Conservation (phyloP, 2,113 vertebrate genomes). For the Cyanistes caeruleus region DNA sequence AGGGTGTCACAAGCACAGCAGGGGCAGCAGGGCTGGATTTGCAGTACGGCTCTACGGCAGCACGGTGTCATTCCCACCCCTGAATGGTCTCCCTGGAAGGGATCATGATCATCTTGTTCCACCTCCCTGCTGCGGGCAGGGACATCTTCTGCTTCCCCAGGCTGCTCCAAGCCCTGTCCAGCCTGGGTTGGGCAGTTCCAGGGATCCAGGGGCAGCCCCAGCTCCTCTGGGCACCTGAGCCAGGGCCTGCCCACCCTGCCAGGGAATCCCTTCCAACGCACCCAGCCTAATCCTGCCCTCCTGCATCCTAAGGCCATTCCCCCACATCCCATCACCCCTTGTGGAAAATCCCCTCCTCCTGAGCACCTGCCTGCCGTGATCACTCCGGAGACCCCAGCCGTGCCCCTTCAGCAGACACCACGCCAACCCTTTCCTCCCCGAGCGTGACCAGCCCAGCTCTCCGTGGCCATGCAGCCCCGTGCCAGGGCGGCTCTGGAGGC, state of each 20-base stretch:
- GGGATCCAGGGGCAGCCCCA: not conserved
- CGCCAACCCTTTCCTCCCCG: accelerated
- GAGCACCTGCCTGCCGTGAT: not conserved
- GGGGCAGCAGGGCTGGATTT: not conserved
- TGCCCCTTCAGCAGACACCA: not conserved
- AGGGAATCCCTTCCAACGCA: not conserved
- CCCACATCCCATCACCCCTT: not conserved
- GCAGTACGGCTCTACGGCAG: not conserved
- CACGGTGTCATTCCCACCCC: not conserved
- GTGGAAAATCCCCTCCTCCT: not conserved
- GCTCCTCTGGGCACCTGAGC: not conserved
- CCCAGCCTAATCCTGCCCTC: not conserved
- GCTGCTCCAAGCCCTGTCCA: not conserved
- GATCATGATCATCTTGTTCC: not conserved
- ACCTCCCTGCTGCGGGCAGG: not conserved
- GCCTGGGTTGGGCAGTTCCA: not conserved
- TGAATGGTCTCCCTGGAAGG: not conserved
- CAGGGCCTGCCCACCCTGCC: not conserved
- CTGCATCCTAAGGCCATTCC: not conserved
- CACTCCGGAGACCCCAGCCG: not conserved
- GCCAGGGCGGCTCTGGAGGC: not conserved
- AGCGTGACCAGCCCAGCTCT: not conserved
- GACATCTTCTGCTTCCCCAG: not conserved
- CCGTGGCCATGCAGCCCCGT: not conserved
- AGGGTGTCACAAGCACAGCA: conserved; percentile 47